phyloP scores from a whole-genome alignment of 2,113 vertebrate genomes.

The Indri indri region DNA sequence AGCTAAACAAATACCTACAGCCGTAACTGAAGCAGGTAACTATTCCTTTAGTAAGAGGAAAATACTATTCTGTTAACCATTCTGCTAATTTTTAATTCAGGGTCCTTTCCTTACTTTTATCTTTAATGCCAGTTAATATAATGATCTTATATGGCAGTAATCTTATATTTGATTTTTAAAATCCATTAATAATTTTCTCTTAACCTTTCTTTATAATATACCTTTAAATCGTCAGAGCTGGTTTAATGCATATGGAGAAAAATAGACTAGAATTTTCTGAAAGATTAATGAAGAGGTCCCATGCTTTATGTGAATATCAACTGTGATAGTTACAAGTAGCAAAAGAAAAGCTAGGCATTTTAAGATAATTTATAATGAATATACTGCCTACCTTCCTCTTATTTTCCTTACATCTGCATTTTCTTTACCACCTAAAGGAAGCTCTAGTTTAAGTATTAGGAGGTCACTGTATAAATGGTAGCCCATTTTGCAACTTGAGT shows the following conservation, averaged over 20 bases:
- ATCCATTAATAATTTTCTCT: neutral
- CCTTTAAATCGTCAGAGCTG: neutral
- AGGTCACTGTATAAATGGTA: neutral
- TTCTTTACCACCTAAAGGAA: neutral
- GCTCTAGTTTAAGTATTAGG: neutral
- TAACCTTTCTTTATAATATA: neutral
- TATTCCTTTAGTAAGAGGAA: neutral
- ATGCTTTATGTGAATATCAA: neutral
- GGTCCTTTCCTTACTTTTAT: neutral
- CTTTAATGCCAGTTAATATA: neutral
- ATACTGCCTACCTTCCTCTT: neutral
- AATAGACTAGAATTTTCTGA: neutral
- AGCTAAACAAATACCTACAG: neutral
- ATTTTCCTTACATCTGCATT: neutral
- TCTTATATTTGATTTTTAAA: neutral
- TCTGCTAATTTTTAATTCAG: neutral
- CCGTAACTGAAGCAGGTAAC: neutral
- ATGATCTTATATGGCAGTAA: neutral
- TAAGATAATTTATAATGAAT: neutral
- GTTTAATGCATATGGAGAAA: neutral
- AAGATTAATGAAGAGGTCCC: neutral
- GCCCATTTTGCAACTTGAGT: neutral
- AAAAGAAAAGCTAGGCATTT: neutral
- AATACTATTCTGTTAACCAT: neutral
- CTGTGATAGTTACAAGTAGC: neutral